Base-by-base conservation (phyloP, 2,888 invertebrate genomes). In the Acrobasis consociella region DNA sequence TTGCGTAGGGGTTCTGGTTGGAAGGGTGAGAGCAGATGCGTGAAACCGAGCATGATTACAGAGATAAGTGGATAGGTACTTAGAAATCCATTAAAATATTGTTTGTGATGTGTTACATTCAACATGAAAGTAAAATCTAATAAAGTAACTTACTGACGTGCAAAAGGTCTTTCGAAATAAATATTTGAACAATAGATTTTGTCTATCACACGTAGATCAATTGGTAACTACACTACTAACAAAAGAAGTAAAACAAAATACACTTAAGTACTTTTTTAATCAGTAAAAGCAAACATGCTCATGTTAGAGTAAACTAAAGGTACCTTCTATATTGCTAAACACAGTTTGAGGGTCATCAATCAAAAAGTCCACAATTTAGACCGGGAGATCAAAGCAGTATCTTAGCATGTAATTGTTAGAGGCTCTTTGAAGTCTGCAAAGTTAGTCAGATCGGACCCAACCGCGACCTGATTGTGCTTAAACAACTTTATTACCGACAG, bases 341-440 rank as follows among this genome's bases (percentile, higher is more conserved):
- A 31, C 2, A 15, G 52, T 22, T 52, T 52, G 13, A 13, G n/a
- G 69, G 72, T 72, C 66, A 70, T 75, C 72, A 76, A 78, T 78
- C 73, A 75, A 72, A 78, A 74, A 72, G 74, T 75, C 74, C 71
- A n/a, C 73, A 70, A 74, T 73, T 74, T 72, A 66, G 66, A 5
- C 31, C 31, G 7, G 58, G 74, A 76, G 76, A 80, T 82, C 79
- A 81, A 82, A 81, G 80, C 66, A 62, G 69, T 72, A 71, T 72
- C 71, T 72, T 69, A 67, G 65, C 66, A 62, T 67, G 66, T 74
- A 68, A 71, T 72, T 72, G 71, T 71, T 62, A 5, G 37, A 58
- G 63, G 58, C 39, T 59, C 67, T 69, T 67, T 67, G 67, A 69
- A 49, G 55, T 53, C 16, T 46, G 53, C 11, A 22, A 51, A 51